These are phyloP conservation scores for Drosophila carrolli DNA, from an alignment of 1,140 invertebrate genomes.

Conservation along the genomic window DNA sequence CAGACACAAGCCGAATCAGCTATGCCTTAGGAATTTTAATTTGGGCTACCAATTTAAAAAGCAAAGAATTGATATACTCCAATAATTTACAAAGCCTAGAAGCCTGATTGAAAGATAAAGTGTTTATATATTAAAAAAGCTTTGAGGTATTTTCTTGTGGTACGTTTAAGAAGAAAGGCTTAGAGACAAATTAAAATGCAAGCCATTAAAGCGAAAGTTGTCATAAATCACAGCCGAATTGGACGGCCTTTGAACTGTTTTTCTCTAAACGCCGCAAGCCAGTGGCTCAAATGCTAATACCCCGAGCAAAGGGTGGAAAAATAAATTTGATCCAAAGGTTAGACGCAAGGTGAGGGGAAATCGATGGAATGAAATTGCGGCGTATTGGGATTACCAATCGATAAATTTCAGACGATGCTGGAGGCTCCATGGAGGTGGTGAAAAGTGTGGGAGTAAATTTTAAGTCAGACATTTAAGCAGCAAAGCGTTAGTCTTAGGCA, in stretches of 20 bases:
- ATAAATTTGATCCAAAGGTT: constrained; percentile 6
- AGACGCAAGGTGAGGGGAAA: constrained; percentile 7
- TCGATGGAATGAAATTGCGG: constrained; percentile 37
- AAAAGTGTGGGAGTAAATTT: not conserved
- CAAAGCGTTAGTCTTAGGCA: not conserved
- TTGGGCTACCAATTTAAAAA: no score
- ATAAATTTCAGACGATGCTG: constrained; percentile 29
- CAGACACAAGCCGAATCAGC: not conserved
- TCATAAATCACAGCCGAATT: not conserved
- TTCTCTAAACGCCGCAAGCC: not conserved
- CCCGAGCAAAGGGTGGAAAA: not conserved
- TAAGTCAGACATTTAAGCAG: not conserved
- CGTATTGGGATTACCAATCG: constrained; percentile 41
- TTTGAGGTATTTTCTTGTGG: not conserved
- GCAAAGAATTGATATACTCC: no score
- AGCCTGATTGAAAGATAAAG: no score
- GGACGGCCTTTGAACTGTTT: constrained; percentile 1
- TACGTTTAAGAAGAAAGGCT: not conserved
- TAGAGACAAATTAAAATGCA: not conserved
- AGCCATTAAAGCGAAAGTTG: not conserved
- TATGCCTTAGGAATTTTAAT: not conserved
- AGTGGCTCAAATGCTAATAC: not conserved
- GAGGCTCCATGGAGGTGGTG: no score
- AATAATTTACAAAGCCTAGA: no score
- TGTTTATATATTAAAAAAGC: no score